These are phyloP conservation scores for Morpho helenor DNA, from an alignment of 2,888 invertebrate genomes.

Conservation along the genomic window DNA sequence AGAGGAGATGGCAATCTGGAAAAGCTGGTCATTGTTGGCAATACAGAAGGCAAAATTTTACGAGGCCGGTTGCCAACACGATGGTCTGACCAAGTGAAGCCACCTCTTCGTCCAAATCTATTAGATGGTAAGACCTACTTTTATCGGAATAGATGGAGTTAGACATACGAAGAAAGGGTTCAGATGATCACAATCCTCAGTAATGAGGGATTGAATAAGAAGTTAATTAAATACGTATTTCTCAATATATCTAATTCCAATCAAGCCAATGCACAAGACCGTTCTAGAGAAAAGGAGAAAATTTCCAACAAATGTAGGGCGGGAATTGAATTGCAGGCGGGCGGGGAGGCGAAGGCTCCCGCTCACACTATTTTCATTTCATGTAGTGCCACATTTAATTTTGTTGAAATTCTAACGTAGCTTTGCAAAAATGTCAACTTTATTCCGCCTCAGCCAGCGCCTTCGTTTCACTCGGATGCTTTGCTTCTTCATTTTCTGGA, in stretches of 20 bases:
- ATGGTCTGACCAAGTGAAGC: no score
- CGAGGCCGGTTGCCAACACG: no score
- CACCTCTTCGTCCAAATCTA: no score
- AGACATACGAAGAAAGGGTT: no score
- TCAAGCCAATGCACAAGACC: not conserved
- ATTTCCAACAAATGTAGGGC: conserved; percentile 53
- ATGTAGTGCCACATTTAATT: conserved; percentile 79
- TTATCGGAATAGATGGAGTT: no score
- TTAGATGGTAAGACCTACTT: no score
- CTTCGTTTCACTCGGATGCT: conserved; percentile 69
- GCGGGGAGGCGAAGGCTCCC: conserved; percentile 19
- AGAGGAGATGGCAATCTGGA: no score
- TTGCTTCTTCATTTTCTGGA: conserved; percentile 74
- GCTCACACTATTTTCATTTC: conserved; percentile 73
- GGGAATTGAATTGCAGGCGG: conserved; percentile 20
- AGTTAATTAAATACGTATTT: no score
- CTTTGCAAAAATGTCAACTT: conserved; percentile 80
- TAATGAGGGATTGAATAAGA: no score
- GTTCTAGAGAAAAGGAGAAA: conserved; percentile 28
- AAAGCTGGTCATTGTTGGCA: no score
- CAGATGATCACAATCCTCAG: no score
- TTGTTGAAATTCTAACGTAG: conserved; percentile 77
- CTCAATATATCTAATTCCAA: not conserved
- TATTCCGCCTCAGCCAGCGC: conserved; percentile 73
- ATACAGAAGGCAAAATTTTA: no score